Evolutionary conservation across 2,888 invertebrate genomes (phyloP).

Genomic region (Tribolium freemani): DNA sequence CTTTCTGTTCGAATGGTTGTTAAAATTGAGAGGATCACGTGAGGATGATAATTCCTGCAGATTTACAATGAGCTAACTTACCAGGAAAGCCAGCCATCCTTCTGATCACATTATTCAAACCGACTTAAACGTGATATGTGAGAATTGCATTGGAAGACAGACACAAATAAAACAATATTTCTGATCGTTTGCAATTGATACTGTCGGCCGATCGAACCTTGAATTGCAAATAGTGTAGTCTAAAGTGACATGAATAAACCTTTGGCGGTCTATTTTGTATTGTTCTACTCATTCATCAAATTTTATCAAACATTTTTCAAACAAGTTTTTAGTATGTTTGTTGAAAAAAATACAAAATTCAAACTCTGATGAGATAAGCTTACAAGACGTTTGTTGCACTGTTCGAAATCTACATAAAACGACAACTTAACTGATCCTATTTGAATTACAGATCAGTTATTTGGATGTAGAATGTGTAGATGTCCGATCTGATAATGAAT

Average conservation of each 20-base stretch:
- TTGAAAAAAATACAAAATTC: background rate
- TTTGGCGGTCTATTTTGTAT: background rate
- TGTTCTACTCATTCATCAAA: background rate
- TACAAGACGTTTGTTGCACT: background rate
- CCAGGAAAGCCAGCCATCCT: too few relatives aligned
- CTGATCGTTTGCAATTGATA: background rate
- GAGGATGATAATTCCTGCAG: background rate
- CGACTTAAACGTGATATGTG: background rate
- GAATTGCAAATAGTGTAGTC: background rate
- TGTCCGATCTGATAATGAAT: conserved; percentile 14
- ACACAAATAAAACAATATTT: background rate
- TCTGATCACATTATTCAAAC: background rate
- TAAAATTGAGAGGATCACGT: background rate
- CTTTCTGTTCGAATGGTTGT: background rate
- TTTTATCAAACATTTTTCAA: background rate
- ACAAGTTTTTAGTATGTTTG: background rate
- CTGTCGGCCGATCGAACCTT: background rate
- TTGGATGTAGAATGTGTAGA: background rate
- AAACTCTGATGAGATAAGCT: background rate
- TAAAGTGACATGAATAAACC: background rate
- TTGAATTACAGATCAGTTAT: conserved; percentile 27
- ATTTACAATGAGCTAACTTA: background rate
- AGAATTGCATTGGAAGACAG: background rate
- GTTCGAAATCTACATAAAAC: background rate
- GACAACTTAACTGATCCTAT: conserved; percentile 3